Conservation (phyloP, 2,888 invertebrate genomes). For the Idaea straminata region DNA sequence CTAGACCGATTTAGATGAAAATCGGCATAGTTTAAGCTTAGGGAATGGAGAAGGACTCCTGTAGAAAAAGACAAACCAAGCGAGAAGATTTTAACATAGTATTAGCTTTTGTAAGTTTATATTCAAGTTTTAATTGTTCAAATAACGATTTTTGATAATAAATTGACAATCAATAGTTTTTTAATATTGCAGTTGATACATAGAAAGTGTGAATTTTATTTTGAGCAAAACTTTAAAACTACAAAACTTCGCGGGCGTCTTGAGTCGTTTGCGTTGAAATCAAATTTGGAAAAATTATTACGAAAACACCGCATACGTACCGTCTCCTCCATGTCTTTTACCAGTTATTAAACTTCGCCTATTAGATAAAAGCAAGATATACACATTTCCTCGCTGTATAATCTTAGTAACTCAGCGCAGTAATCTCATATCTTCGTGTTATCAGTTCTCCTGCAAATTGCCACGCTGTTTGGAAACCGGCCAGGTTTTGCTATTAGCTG, state of each 20-base stretch:
- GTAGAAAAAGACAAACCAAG: too few species aligned
- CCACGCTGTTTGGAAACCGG: constrained; percentile 16
- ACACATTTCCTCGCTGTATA: neutral
- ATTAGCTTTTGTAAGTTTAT: neutral
- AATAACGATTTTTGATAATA: neutral
- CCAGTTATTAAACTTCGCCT: neutral
- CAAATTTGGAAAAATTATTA: too few species aligned
- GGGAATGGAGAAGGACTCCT: too few species aligned
- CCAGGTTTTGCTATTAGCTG: constrained; percentile 16
- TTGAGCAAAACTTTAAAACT: too few species aligned
- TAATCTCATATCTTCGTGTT: neutral
- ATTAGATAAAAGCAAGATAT: neutral
- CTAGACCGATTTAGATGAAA: too few species aligned
- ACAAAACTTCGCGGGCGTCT: too few species aligned
- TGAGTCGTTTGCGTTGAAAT: too few species aligned
- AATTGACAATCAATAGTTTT: neutral
- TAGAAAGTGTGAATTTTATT: too few species aligned
- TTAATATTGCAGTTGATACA: neutral
- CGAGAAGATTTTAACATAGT: neutral
- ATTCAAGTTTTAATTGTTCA: neutral
- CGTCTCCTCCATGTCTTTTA: too few species aligned
- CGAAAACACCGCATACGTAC: too few species aligned
- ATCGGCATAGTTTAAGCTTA: too few species aligned
- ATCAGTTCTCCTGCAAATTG: neutral
- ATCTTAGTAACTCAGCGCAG: neutral